Evolutionary conservation across 2,113 vertebrate species (phyloP).

Genomic region (Hydrolagus affinis): DNA sequence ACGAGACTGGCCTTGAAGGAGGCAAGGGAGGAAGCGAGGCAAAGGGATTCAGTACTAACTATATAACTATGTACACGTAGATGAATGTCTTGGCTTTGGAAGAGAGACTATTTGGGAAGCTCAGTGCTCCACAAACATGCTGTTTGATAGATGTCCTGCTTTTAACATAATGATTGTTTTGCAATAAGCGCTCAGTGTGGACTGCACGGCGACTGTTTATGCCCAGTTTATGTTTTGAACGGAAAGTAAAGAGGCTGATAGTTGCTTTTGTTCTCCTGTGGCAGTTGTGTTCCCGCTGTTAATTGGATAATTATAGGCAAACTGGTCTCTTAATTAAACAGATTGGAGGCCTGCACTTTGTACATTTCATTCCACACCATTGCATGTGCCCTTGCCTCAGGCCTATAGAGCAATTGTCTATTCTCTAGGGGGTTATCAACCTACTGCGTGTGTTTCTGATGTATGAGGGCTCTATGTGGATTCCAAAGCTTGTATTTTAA

Average conservation of each 20-base stretch:
- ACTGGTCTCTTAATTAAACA: background rate
- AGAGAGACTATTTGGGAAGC: no score
- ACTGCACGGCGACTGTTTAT: background rate
- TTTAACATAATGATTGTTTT: no score
- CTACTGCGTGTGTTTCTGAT: background rate
- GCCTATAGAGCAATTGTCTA: background rate
- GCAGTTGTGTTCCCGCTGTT: background rate
- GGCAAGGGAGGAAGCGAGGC: no score
- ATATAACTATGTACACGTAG: no score
- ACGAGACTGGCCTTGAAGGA: no score
- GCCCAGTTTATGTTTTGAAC: background rate
- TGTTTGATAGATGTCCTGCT: no score
- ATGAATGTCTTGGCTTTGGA: no score
- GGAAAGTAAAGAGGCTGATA: background rate
- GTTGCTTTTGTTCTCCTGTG: background rate
- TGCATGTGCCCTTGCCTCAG: background rate
- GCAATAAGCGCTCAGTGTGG: background rate
- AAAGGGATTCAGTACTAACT: no score
- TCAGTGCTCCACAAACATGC: no score
- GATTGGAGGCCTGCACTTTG: background rate
- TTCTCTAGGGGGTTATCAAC: background rate
- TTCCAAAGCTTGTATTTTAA: background rate
- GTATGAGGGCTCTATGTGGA: background rate
- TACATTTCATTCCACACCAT: no score
- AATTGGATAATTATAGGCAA: background rate